phyloP scores from a whole-genome alignment of 2,113 vertebrate genomes.

The Genyomyrus donnyi region DNA sequence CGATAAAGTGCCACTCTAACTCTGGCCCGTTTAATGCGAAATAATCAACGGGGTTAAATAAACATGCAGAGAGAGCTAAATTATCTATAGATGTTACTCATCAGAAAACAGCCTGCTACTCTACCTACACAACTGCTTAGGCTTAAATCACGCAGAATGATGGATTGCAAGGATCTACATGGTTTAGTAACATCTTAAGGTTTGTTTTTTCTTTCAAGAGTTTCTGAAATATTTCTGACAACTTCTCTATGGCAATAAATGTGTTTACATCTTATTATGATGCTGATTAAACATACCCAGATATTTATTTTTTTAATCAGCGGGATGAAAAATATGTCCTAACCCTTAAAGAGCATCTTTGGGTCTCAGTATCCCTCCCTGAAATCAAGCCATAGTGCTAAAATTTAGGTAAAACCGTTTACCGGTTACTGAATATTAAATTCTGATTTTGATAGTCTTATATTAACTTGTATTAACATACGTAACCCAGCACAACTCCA shows the following conservation, averaged over 20 bases:
- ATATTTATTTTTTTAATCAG: not conserved
- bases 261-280: not conserved
- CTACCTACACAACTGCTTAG: not conserved
- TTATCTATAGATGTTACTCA: not conserved
- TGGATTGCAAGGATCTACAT: not conserved
- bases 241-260: not conserved
- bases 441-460: not conserved
- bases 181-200: not conserved
- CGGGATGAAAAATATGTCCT: not conserved
- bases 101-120: not conserved
- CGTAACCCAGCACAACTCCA: not conserved
- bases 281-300: not conserved
- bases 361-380: not conserved
- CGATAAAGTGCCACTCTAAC: slow-evolving; percentile 3
- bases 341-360: not conserved
- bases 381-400: not conserved
- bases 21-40: not conserved
- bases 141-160: not conserved
- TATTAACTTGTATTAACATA: not conserved
- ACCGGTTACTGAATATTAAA: not conserved
- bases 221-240: not conserved
- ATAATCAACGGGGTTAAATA: slow-evolving; percentile 12
- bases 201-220: not conserved
- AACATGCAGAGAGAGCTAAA: not conserved
- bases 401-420: not conserved